Evolutionary conservation across 1,140 invertebrate genomes (phyloP).

Genomic region (Heliothis virescens): DNA sequence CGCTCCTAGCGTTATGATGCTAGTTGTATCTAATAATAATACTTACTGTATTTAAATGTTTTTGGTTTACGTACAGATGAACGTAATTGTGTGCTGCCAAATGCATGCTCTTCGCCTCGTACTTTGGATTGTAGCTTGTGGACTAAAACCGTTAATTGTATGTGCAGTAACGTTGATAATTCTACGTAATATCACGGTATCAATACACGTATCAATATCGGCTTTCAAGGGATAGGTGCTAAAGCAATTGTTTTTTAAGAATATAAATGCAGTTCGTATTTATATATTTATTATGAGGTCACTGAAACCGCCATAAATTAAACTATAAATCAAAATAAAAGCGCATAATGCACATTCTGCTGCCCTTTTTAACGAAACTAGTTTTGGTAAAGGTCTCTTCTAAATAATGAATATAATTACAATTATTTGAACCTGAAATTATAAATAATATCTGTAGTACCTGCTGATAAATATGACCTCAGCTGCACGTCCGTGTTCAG

Average conservation of each 20-base stretch:
- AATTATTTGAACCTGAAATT: too few species aligned
- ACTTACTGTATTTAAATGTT: constrained; percentile 36
- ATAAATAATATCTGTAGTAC: too few species aligned
- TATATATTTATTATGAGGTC: too few species aligned
- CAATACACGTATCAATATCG: background rate
- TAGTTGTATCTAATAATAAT: background rate
- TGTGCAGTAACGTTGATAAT: constrained; percentile 37
- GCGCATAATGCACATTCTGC: too few species aligned
- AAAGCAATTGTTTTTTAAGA: background rate
- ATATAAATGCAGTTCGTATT: too few species aligned
- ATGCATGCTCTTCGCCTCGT: constrained; percentile 59
- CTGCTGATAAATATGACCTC: too few species aligned
- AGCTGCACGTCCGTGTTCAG: too few species aligned
- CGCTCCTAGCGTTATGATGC: background rate
- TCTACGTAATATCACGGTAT: constrained; percentile 12
- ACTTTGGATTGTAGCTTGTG: constrained; percentile 49
- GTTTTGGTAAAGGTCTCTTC: too few species aligned
- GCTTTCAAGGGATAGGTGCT: background rate
- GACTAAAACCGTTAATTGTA: constrained; percentile 28
- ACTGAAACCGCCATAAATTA: too few species aligned
- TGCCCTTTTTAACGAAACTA: too few species aligned
- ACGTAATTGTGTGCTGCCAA: constrained; percentile 62
- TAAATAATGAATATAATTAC: too few species aligned
- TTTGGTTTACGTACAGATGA: constrained; percentile 64
- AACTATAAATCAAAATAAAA: too few species aligned